Base-by-base conservation (phyloP, 1,140 invertebrate genomes). In the Lucilia sericata region DNA sequence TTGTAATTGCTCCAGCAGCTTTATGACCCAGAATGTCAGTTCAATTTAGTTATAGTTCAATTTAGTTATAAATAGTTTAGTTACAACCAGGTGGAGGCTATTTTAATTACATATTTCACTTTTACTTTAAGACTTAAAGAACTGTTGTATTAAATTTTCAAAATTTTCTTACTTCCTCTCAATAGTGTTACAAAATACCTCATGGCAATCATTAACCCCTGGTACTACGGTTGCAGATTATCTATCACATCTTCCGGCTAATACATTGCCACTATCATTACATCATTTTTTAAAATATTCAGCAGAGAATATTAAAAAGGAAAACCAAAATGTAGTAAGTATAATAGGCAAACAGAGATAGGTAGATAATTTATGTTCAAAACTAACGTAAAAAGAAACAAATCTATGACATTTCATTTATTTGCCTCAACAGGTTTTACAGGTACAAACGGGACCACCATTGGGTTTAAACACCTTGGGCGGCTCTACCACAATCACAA, bases 281-380 rank as follows among this genome's bases (percentile, higher is more conserved):
- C 96, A 97, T 87, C 96, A 97, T 88, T 95, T 96, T 87, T 93
- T 97, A 21, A 96, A 96, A 90, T 96, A 96, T 89, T 96, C 96
- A 2, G 94, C 95, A 0, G 95, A 95, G 87, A 95, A 92, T 85
- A 95, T 95, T 80, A 96, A 96, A n/a, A 95, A 95, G 87, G 95
- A 95, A 86, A 92, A 93, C 2, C 90, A 91, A 86, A 91, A 89
- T 87, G 90, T 89, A 86, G 89, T 91, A 86, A 85, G 86, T 87
- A 84, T 42, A 21, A 25, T 21, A 70, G 12, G 12, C 65, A 30
- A 30, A 30, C 1, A 30, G 25, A 30, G 3, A 30, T 30, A 3
- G 25, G 25, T 30, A 30, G 25, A 30, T 30, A 30, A 2, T 30
- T 30, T 30, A 65, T 8, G 5, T 17, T 65, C 0, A 65, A 19